These are phyloP conservation scores for Lagria hirta DNA, from an alignment of 2,888 invertebrate genomes.

Conservation along the genomic window DNA sequence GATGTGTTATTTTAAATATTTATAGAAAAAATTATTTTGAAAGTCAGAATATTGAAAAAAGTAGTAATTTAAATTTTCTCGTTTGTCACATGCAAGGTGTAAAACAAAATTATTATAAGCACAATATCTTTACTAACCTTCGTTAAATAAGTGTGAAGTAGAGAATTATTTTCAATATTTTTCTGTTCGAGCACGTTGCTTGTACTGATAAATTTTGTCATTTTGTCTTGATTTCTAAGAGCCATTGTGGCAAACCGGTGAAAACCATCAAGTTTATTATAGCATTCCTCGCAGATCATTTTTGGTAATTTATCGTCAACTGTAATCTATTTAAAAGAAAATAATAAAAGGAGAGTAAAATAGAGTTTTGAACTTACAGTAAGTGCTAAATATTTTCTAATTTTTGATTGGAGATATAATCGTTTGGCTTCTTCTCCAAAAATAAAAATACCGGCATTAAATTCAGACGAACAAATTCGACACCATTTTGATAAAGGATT, in stretches of 20 bases:
- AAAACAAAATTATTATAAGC: slow-evolving; percentile 7
- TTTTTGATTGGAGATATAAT: slow-evolving; percentile 66
- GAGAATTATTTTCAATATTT: slow-evolving; percentile 48
- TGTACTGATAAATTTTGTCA: slow-evolving; percentile 50
- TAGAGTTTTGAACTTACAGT: slow-evolving; percentile 63
- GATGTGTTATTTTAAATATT: too few relatives aligned
- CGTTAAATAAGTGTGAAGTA: slow-evolving; percentile 59
- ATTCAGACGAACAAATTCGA: slow-evolving; percentile 66
- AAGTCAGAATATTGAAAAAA: too few relatives aligned
- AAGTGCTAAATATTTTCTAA: slow-evolving; percentile 68
- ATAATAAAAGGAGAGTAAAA: slow-evolving; percentile 10
- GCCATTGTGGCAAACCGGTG: slow-evolving; percentile 70
- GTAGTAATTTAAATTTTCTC: too few relatives aligned
- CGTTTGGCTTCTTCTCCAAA: slow-evolving; percentile 68
- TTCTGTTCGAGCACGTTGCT: slow-evolving; percentile 18
- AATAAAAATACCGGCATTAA: slow-evolving; percentile 63
- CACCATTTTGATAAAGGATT: slow-evolving; percentile 53
- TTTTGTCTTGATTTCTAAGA: slow-evolving; percentile 62
- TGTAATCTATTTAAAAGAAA: slow-evolving; percentile 66
- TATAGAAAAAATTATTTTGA: too few relatives aligned
- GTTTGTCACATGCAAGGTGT: too few relatives aligned
- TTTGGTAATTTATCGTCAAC: slow-evolving; percentile 68
- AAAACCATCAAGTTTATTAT: slow-evolving; percentile 64
- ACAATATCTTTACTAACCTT: slow-evolving; percentile 57
- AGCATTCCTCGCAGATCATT: slow-evolving; percentile 67